Base-by-base conservation (phyloP, 2,113 vertebrate species). In the Tenebrosternarchus preto region DNA sequence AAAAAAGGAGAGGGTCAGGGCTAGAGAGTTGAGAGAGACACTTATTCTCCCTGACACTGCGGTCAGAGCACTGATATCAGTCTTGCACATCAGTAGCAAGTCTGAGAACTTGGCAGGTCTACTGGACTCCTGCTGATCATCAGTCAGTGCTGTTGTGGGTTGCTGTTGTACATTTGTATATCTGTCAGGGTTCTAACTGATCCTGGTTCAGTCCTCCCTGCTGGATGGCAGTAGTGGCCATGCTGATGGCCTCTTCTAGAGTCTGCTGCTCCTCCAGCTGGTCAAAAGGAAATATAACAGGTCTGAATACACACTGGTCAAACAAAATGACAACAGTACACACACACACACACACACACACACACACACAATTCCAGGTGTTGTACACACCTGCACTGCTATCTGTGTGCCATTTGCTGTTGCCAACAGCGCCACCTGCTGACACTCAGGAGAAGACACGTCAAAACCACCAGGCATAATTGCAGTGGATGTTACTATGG, bases 251-350 rank as follows among this genome's bases (percentile, higher is more conserved):
- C 25, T 92, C 93, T 59, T 94, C 93, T 82, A 94, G 83, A n/a
- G 88, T 93, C 88, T 92, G 94, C 86, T 93, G 93, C 25, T 93
- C 91, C 87, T 94, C 93, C 33, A 94, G 59, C 93, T 94, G 83
- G 0, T 9, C 29, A 25, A 25, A 77, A 12, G 11, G 5, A 46
- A 0, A 50, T 50, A 50, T 50, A 50, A 50, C 43, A 50, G 8
- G 43, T 50, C 8, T 12, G 43, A 50, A 50, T 50, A 12, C 43
- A 50, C 43, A 50, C 0, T 50, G 1, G 15, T 50, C 11, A 50
- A 50, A 50, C 8, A 50, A 11, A 50, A 15, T 50, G 33, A 50
- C 11, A 50, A 50, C 43, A 50, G 8, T 9, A 27, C 43, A 61
- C 22, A 66, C 29, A 70, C 56, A 81, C 64, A 59, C 22, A 72